These are phyloP conservation scores for Hemitrygon akajei DNA, from an alignment of 2,797 vertebrate species.

Conservation along the genomic window DNA sequence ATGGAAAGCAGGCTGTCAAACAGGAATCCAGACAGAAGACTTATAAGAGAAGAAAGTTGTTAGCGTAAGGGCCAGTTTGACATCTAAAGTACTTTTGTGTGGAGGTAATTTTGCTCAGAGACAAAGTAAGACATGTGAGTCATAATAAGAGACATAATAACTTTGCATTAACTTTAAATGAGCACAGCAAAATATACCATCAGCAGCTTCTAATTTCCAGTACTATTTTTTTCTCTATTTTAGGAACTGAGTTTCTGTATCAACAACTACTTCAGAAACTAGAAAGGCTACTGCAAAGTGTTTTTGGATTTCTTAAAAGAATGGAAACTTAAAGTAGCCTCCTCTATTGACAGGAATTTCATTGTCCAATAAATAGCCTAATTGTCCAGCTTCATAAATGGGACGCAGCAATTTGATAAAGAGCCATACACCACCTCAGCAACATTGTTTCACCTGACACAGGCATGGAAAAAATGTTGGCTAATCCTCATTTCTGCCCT, in stretches of 20 bases:
- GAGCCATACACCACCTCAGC: background rate
- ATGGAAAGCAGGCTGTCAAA: background rate
- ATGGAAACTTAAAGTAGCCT: background rate
- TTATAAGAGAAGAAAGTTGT: background rate
- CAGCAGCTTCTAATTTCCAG: background rate
- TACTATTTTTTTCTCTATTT: background rate
- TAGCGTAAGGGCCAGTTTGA: background rate
- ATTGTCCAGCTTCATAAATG: slow-evolving; percentile 11
- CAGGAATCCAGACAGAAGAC: background rate
- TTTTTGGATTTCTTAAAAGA: background rate
- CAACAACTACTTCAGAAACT: slow-evolving; percentile 6
- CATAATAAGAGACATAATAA: background rate
- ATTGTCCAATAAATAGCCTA: background rate
- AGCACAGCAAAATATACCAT: background rate
- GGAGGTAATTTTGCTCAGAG: background rate
- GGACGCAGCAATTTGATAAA: background rate
- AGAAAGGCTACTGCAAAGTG: background rate
- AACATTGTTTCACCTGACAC: too few species aligned
- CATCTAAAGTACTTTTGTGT: background rate
- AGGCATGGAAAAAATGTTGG: background rate
- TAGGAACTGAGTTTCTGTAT: background rate
- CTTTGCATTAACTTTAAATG: background rate
- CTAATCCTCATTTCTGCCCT: background rate
- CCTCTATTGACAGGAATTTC: slow-evolving; percentile 22
- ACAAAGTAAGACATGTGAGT: background rate